These are phyloP conservation scores for Tupaia chinensis DNA, from an alignment of 2,113 vertebrate genomes.

Conservation along the genomic window DNA sequence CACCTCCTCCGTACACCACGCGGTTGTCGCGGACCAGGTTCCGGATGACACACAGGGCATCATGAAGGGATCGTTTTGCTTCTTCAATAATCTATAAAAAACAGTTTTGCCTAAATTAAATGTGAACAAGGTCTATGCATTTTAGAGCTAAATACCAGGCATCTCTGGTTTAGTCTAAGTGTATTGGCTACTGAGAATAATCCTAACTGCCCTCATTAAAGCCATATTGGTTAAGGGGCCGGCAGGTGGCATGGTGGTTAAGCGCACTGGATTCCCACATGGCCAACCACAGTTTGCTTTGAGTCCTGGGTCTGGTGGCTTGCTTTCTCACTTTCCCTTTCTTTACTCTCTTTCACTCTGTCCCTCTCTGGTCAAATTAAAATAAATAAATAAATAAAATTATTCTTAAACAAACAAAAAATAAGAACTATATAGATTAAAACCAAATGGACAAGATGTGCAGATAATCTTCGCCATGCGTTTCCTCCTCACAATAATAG, in stretches of 20 bases:
- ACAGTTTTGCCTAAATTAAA: neutral
- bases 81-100: conserved; percentile 95
- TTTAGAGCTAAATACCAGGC: neutral
- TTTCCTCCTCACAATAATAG: rapidly evolving
- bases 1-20: conserved; percentile 96
- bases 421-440: neutral
- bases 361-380: too few relatives aligned
- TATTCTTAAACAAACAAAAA: too few relatives aligned
- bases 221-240: too few relatives aligned
- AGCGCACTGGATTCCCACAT: too few relatives aligned
- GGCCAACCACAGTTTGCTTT: too few relatives aligned
- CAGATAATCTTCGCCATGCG: neutral
- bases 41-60: conserved; percentile 97
- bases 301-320: too few relatives aligned
- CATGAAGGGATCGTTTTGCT: conserved; percentile 97
- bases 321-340: too few relatives aligned
- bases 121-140: rapidly evolving
- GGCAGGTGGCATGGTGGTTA: too few relatives aligned
- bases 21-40: conserved; percentile 97
- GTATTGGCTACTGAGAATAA: too few relatives aligned
- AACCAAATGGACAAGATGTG: neutral
- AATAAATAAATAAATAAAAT: too few relatives aligned
- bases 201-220: too few relatives aligned
- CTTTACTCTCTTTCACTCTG: too few relatives aligned
- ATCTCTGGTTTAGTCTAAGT: neutral